phyloP scores from a whole-genome alignment of 2,888 invertebrate species.

The Tupiocoris notatus region DNA sequence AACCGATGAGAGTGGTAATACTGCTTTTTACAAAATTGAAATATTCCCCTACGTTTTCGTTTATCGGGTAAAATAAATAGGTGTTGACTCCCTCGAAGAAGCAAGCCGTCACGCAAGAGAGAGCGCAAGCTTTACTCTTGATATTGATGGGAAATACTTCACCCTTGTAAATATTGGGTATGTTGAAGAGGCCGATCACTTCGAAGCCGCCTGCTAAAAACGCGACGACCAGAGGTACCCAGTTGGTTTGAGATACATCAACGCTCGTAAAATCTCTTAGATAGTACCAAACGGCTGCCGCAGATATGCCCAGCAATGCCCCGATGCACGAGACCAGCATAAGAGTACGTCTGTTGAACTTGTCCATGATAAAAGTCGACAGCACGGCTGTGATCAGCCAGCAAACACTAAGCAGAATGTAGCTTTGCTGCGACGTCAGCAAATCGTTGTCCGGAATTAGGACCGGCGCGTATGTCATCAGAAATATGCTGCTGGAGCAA shows the following conservation, averaged over 20 bases:
- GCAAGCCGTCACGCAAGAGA: constrained; percentile 60
- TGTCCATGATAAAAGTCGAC: constrained; percentile 44
- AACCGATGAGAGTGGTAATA: constrained; percentile 58
- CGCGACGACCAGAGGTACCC: constrained; percentile 58
- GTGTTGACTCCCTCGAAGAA: constrained; percentile 60
- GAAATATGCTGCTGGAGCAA: constrained; percentile 31
- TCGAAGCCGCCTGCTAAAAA: constrained; percentile 62
- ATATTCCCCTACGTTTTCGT: constrained; percentile 63
- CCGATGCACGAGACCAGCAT: constrained; percentile 45
- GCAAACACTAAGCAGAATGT: constrained; percentile 44
- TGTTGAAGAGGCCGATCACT: constrained; percentile 61
- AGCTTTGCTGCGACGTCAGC: constrained; percentile 39
- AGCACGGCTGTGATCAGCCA: constrained; percentile 41
- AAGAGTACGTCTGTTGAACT: constrained; percentile 47
- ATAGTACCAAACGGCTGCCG: constrained; percentile 43
- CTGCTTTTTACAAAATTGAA: constrained; percentile 65
- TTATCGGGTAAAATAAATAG: constrained; percentile 60
- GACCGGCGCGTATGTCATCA: constrained; percentile 46
- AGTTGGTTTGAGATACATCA: constrained; percentile 54
- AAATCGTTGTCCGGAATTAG: constrained; percentile 45
- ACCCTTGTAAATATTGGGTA: constrained; percentile 64
- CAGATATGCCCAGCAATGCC: constrained; percentile 26
- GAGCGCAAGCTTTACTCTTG: constrained; percentile 62
- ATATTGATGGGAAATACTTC: constrained; percentile 66
- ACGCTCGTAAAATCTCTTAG: constrained; percentile 12